Evolutionary conservation across 1,140 invertebrate genomes (phyloP), one percentile per base, ranked within the genome.

Genomic region (Procambarus virginalis): DNA sequence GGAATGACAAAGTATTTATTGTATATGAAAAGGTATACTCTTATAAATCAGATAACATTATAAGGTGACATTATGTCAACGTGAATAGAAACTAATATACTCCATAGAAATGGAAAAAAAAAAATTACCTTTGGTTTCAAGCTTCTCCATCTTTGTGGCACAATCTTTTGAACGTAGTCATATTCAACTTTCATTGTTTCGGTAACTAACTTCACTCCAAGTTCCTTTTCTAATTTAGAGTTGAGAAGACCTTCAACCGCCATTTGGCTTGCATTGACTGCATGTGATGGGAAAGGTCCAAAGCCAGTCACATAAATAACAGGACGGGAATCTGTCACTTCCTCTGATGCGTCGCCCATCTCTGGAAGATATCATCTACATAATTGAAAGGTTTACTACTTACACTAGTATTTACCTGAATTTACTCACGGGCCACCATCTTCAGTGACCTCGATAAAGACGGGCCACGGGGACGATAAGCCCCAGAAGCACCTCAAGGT

Each of bases 91-190:
- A 12, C 51, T 12, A 55, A 55, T 9, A 4, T 12, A 4, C 51
- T 55, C 8, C 60, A 64, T 17, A 64, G n/a, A 79, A 14, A 51
- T 22, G 14, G 46, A 79, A 79, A 51, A 5, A 51, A 49, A 51
- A 51, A 3, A 51, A 55, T 76, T 12, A 89, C 87, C 87, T 89
- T 89, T 20, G 90, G 91, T 75, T 51, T 76, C 45, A 84, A 93
- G 84, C 95, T 94, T 60, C 94, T 73, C 96, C 96, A 97, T 22
- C 97, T 92, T n/a, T 94, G 93, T 14, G 96, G 95, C 22, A 97
- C 93, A 90, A 94, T 94, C 60, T 94, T 92, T 90, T 95, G 94
- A 8, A 96, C 96, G 91, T 95, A 93, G 45, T 95, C 93, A 93
- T 97, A 97, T 8, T 94, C 95, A 46, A 97, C 92, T n/a, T 86